phyloP scores from a whole-genome alignment of 2,888 invertebrate genomes.

The Thereva unica region DNA sequence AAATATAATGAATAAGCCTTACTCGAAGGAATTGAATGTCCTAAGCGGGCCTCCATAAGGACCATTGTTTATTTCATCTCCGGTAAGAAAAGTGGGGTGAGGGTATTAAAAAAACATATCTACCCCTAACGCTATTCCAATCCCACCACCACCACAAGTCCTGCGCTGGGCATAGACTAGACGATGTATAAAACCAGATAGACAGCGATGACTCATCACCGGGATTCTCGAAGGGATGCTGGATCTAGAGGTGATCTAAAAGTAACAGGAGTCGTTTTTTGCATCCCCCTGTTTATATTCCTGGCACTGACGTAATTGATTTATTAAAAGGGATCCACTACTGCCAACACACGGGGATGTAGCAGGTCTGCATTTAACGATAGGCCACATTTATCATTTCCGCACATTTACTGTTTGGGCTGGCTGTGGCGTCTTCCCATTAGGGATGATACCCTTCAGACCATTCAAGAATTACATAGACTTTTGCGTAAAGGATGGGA shows the following conservation, averaged over 20 bases:
- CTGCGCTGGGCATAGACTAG: conserved; percentile 9
- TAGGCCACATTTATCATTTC: conserved; percentile 31
- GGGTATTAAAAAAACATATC: conserved; percentile 6
- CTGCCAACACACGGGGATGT: conserved; percentile 5
- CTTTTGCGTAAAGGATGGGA: conserved; percentile 10
- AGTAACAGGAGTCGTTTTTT: conserved; percentile 25
- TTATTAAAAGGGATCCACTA: conserved; percentile 20
- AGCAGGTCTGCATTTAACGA: conserved; percentile 24
- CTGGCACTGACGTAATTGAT: conserved; percentile 34
- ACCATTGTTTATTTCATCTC: no score
- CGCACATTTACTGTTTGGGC: conserved; percentile 15
- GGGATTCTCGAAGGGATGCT: conserved; percentile 20
- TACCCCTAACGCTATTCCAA: conserved; percentile 22
- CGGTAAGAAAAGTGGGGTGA: no score
- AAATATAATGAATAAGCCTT: no score
- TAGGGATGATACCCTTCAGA: no score
- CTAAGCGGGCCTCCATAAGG: no score
- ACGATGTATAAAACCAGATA: conserved; percentile 21
- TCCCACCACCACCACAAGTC: conserved; percentile 22
- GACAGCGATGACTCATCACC: conserved; percentile 31
- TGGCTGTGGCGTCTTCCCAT: not conserved
- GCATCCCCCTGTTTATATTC: conserved; percentile 13
- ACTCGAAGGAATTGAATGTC: no score
- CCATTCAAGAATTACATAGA: not conserved
- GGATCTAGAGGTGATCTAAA: conserved; percentile 21